Conservation (phyloP, 2,888 invertebrate species). For the Pedicia rivosa region DNA sequence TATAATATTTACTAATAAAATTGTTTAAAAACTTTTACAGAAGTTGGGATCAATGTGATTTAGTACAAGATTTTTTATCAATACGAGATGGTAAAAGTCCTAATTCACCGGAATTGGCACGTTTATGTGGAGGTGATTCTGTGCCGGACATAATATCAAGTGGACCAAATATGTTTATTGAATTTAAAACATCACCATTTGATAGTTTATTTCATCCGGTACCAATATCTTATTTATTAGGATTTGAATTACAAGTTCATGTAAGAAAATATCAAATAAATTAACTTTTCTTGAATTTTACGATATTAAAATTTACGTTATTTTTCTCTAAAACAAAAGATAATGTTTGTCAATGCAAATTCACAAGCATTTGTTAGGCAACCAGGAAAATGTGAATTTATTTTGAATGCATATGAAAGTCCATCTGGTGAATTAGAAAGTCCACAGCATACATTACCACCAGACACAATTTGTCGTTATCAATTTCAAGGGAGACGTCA, state of each 20-base stretch:
- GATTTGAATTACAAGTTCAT: constrained; percentile 69
- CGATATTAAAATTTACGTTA: constrained; percentile 13
- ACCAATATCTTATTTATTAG: constrained; percentile 59
- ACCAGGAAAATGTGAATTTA: constrained; percentile 59
- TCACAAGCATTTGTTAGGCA: constrained; percentile 58
- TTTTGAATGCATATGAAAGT: constrained; percentile 56
- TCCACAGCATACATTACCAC: constrained; percentile 61
- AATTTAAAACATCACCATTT: constrained; percentile 66
- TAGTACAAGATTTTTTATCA: constrained; percentile 65
- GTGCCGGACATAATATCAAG: constrained; percentile 66
- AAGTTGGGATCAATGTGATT: constrained; percentile 69
- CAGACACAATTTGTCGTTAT: constrained; percentile 69
- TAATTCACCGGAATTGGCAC: constrained; percentile 53
- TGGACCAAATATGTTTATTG: constrained; percentile 59
- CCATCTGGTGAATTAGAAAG: constrained; percentile 57
- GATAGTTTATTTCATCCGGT: constrained; percentile 70
- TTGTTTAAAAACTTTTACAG: too few relatives aligned
- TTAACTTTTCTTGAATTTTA: neutral
- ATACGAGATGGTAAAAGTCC: constrained; percentile 63
- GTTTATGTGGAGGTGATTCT: constrained; percentile 67
- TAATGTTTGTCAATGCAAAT: constrained; percentile 57
- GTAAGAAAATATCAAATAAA: constrained; percentile 28
- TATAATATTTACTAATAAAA: too few relatives aligned
- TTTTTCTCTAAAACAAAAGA: too few relatives aligned
- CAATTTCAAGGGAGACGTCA: constrained; percentile 56